These are phyloP conservation scores for Hypsibius dujardini DNA, from an alignment of 1,140 invertebrate genomes.

Conservation along the genomic window DNA sequence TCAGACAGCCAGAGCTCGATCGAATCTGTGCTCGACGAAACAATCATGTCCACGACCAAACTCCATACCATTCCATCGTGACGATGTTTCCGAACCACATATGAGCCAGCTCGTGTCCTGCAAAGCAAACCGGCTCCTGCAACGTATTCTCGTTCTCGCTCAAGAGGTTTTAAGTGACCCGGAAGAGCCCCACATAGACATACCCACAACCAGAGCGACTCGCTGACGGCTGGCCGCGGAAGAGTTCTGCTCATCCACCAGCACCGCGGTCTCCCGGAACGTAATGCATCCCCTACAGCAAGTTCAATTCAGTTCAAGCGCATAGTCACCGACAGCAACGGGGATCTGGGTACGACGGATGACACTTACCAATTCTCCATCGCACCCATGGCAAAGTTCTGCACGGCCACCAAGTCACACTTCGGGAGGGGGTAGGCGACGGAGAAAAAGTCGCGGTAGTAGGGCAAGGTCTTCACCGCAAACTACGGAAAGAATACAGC, in stretches of 20 bases:
- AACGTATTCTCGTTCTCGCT: not conserved
- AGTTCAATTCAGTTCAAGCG: no score
- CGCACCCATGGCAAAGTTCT: conserved; percentile 61
- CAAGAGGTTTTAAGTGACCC: conserved; percentile 2
- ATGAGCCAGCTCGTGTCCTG: conserved; percentile 65
- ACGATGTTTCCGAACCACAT: conserved; percentile 36
- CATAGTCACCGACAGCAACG: no score
- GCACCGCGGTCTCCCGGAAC: conserved; percentile 29
- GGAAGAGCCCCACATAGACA: conserved; percentile 10
- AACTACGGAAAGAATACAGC: conserved; percentile 41
- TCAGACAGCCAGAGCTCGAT: no score
- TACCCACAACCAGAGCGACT: conserved; percentile 58
- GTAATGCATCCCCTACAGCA: conserved; percentile 32
- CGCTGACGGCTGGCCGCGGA: conserved; percentile 62
- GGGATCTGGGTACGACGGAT: no score
- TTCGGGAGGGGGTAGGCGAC: conserved; percentile 88
- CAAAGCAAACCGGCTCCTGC: not conserved
- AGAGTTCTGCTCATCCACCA: conserved; percentile 24
- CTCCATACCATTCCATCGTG: conserved; percentile 58
- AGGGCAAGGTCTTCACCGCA: conserved; percentile 53
- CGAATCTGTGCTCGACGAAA: no score
- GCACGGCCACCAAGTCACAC: conserved; percentile 81
- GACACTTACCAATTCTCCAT: no score
- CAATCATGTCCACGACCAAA: no score
- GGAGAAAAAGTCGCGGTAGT: conserved; percentile 82